Evolutionary conservation across 2,113 vertebrate genomes (phyloP).

Genomic region (Tragulus kanchil): DNA sequence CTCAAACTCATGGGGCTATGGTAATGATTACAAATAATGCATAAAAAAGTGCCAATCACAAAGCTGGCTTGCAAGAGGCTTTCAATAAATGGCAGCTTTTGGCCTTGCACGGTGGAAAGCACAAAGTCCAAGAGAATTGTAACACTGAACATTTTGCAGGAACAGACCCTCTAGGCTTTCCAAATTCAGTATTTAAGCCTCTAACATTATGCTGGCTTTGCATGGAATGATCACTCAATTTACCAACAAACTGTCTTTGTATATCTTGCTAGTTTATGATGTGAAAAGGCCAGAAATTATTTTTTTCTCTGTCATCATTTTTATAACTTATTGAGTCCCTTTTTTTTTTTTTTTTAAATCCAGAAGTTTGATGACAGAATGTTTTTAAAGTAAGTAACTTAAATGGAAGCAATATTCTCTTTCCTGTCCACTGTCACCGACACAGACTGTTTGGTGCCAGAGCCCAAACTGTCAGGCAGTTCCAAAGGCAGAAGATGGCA

Average conservation of each 20-base stretch:
- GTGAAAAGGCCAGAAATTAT: background rate
- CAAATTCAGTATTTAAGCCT: constrained; percentile 54
- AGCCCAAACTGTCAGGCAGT: background rate
- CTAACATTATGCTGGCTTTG: constrained; percentile 22
- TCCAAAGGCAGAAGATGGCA: background rate
- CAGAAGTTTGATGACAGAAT: constrained; percentile 4
- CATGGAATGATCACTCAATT: background rate
- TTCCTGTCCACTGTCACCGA: background rate
- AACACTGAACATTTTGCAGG: background rate
- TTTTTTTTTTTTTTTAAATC: background rate
- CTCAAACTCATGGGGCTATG: background rate
- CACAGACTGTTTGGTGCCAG: background rate
- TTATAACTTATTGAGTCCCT: background rate
- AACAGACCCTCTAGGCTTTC: constrained; percentile 2
- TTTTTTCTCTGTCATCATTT: background rate
- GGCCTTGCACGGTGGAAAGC: background rate
- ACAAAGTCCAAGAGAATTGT: constrained; percentile 14
- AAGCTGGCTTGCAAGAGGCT: background rate
- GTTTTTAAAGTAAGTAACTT: background rate
- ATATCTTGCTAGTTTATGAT: background rate
- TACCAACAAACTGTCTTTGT: constrained; percentile 14
- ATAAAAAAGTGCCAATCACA: background rate
- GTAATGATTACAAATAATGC: background rate
- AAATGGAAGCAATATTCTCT: background rate
- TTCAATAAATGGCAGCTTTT: background rate